Evolutionary conservation across 2,113 vertebrate species (phyloP).

Genomic region (Coracopsis vasa): DNA sequence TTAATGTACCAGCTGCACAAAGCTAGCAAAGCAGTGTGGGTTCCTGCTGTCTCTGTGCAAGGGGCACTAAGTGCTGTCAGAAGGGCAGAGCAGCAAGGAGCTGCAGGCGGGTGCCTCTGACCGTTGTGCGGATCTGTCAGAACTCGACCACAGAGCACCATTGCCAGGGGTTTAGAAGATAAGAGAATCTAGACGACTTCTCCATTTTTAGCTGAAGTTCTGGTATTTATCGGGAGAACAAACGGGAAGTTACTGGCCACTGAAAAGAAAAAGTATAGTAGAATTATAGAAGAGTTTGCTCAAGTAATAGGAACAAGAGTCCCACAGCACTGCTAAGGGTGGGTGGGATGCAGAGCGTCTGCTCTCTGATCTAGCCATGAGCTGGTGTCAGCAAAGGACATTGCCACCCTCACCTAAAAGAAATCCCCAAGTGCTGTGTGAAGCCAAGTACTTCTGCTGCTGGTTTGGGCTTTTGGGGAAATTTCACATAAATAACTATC

Average conservation of each 20-base stretch:
- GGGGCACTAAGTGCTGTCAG: not conserved
- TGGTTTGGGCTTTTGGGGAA: not conserved
- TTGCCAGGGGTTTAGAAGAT: not conserved
- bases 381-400: not conserved
- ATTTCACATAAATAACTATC: not conserved
- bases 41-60: not conserved
- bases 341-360: not conserved
- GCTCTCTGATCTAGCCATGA: not conserved
- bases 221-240: constrained; percentile 50
- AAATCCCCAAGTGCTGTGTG: not conserved
- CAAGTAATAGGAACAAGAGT: not conserved
- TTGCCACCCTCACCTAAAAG: not conserved
- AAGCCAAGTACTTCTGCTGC: not conserved
- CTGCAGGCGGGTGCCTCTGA: not conserved
- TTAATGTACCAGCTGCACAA: not conserved
- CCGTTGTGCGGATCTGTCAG: not conserved
- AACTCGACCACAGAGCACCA: not conserved
- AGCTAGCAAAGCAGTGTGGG: not conserved
- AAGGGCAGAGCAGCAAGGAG: not conserved
- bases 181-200: constrained; percentile 43
- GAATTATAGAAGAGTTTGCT: constrained; percentile 30
- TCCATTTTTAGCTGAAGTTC: constrained; percentile 66
- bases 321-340: not conserved
- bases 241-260: constrained; percentile 47
- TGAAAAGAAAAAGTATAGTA: constrained; percentile 50